phyloP scores from a whole-genome alignment of 1,140 invertebrate genomes.

The Drosophila sturtevanti region DNA sequence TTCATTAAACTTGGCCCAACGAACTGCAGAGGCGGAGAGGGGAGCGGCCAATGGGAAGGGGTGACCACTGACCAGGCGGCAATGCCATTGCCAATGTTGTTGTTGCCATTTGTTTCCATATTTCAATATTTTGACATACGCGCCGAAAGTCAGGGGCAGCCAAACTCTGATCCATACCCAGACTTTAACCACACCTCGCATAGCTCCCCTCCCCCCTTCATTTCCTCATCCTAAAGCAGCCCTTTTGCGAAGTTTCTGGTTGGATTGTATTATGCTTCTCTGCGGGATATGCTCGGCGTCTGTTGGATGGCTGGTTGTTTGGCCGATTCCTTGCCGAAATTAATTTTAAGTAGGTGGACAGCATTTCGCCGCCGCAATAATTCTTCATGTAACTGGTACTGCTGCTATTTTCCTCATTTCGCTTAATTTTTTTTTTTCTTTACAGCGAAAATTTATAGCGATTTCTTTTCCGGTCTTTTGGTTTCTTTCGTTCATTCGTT shows the following conservation, averaged over 20 bases:
- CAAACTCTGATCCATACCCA: constrained; percentile 23
- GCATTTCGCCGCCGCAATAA: constrained; percentile 76
- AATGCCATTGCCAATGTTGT: constrained; percentile 30
- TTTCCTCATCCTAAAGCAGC: constrained; percentile 18
- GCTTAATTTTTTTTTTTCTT: constrained; percentile 37
- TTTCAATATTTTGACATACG: constrained; percentile 81
- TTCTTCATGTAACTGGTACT: constrained; percentile 73
- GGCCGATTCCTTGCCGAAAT: constrained; percentile 58
- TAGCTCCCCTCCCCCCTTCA: background rate
- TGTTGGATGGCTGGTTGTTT: constrained; percentile 38
- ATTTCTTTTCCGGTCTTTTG: constrained; percentile 74
- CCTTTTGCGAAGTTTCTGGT: constrained; percentile 18
- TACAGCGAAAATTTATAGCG: constrained; percentile 72
- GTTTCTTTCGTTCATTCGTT: constrained; percentile 26
- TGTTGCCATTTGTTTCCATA: constrained; percentile 69
- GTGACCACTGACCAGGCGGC: constrained; percentile 20
- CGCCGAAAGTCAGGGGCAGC: constrained; percentile 51
- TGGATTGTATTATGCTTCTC: constrained; percentile 46
- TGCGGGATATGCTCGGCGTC: constrained; percentile 55
- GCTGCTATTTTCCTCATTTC: constrained; percentile 46
- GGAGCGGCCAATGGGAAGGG: constrained; percentile 1
- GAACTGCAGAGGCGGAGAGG: background rate
- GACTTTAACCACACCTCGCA: constrained; percentile 38
- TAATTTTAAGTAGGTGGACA: constrained; percentile 81
- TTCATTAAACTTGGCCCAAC: constrained; percentile 67